Evolutionary conservation across 2,113 vertebrate species (phyloP).

Genomic region (Daubentonia madagascariensis): DNA sequence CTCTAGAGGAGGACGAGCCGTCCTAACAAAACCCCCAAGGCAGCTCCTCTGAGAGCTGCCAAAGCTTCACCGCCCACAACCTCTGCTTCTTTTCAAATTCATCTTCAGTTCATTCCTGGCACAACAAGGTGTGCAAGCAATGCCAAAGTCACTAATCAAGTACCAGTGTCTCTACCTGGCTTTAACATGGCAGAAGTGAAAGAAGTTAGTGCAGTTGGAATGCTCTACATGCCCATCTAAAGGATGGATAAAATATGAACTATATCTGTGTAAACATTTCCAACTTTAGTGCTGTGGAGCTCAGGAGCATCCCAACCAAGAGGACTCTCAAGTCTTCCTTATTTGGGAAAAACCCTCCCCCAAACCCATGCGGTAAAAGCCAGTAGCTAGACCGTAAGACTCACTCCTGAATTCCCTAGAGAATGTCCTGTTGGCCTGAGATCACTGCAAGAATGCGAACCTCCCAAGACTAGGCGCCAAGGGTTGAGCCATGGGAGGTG

Average conservation of each 20-base stretch:
- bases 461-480: neutral
- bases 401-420: neutral
- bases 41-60: neutral
- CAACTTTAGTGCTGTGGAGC: neutral
- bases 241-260: slow-evolving; percentile 1
- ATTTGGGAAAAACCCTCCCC: neutral
- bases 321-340: neutral
- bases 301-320: neutral
- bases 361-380: neutral
- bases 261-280: neutral
- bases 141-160: slow-evolving; percentile 47
- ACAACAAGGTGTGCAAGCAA: slow-evolving; percentile 1
- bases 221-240: neutral
- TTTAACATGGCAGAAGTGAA: neutral
- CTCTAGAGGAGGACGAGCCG: neutral
- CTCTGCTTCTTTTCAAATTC: slow-evolving; percentile 65
- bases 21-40: slow-evolving; percentile 20
- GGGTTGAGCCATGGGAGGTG: neutral
- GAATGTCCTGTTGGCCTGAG: neutral
- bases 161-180: neutral
- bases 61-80: slow-evolving; percentile 11
- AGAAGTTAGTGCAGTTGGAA: neutral
- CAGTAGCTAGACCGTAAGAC: neutral
- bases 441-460: neutral
- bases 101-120: slow-evolving; percentile 44